These are phyloP conservation scores for Bombus haemorrhoidalis DNA, from an alignment of 1,140 invertebrate species.

Conservation along the genomic window DNA sequence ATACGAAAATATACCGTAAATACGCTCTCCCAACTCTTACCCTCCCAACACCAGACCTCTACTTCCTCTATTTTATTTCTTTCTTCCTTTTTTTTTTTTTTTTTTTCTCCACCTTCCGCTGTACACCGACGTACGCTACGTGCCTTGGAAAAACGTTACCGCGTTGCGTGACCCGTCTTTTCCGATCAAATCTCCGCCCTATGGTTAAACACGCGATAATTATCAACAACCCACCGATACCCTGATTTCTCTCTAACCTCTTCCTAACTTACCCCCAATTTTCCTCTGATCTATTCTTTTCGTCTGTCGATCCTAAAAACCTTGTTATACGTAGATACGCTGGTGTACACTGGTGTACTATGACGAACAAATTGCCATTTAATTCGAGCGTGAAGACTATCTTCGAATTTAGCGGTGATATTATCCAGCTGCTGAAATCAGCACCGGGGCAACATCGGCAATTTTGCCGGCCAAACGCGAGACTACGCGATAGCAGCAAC, in stretches of 20 bases:
- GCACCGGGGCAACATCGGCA: neutral
- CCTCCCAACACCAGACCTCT: neutral
- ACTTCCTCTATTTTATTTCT: constrained; percentile 28
- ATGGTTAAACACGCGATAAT: neutral
- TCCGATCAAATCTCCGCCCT: too few relatives aligned
- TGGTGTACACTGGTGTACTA: too few relatives aligned
- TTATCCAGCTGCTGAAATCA: neutral
- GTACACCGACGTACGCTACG: constrained; percentile 22
- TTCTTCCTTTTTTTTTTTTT: neutral
- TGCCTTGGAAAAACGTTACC: constrained; percentile 12
- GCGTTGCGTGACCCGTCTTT: neutral
- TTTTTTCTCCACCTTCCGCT: neutral
- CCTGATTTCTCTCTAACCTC: too few relatives aligned
- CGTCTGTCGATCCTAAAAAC: too few relatives aligned
- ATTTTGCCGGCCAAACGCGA: constrained; percentile 30
- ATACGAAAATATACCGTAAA: constrained; percentile 42
- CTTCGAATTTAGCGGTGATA: neutral
- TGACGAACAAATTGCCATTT: neutral
- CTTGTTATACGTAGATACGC: neutral
- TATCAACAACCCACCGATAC: neutral
- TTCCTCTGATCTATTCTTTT: neutral
- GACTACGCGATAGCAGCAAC: constrained; percentile 14
- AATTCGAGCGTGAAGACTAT: neutral
- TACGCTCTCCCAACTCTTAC: neutral
- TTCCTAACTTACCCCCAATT: too few relatives aligned